Evolutionary conservation across 2,888 invertebrate genomes (phyloP), one percentile per base, ranked within the genome.

Genomic region (Thymelicus sylvestris): DNA sequence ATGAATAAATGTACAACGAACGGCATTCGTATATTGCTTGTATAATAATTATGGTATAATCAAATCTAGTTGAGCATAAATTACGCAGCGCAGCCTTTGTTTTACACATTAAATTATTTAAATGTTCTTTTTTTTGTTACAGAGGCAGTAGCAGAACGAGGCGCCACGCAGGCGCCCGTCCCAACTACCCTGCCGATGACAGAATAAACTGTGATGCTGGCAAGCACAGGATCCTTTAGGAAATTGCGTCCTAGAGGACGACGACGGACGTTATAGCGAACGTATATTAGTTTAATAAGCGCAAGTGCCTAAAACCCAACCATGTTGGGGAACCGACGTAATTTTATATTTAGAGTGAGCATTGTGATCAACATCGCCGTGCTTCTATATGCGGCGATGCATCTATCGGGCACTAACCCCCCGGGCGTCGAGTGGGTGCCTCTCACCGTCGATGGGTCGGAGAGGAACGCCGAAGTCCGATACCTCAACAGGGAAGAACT

Each of bases 321-420:
- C 79, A 93, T 93, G 92, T 82, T 92, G 88, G 88, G 85, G 76
- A 92, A 90, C 79, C 90, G 91, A 75, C 95, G 96, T 78, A 96
- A 96, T 89, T 95, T 96, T 94, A 93, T 96, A 89, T 95, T 96
- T 86, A 95, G 96, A 80, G 95, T 96, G 87, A 96, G 96, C 90
- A 96, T 97, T 81, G 95, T 96, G 73, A 95, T 96, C 78, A 97
- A 96, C 85, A 94, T 96, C 75, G 96, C 95, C 78, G 96, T 96
- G 69, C 88, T 96, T 72, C 87, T 96, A 74, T 97, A 96, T 87
- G 95, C 96, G 76, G 96, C 96, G 80, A 95, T 96, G 84, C 96
- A 96, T 82, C 87, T 90, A 72, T 91, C 94, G 24, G 88, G 89
- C 57, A 91, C 77, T 74, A 84, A 79, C 47, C 76, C 81, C 0